A percentile compares a stretch with the other conserved stretches of the same genome.
Conservation (phyloP, 1,140 invertebrate species). For the Caenorhabditis tropicalis region DNA sequence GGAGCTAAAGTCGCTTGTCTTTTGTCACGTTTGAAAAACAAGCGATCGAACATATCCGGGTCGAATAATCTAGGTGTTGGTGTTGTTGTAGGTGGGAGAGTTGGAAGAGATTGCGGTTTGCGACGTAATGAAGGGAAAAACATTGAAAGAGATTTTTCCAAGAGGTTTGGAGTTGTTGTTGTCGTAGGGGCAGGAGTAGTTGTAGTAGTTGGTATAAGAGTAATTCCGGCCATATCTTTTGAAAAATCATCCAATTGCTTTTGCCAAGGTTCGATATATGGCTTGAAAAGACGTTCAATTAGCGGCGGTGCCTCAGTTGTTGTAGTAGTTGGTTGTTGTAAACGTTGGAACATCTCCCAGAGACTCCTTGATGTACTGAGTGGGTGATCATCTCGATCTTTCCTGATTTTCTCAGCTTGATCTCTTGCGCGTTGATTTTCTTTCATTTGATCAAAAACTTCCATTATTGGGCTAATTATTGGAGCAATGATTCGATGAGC, state of each 20-base stretch:
- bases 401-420: conserved; percentile 42
- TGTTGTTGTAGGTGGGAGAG: neutral
- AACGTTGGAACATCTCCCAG: conserved; percentile 32
- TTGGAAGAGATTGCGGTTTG: conserved; percentile 17
- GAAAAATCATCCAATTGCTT: conserved; percentile 48
- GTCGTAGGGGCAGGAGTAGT: conserved; percentile 17
- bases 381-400: conserved; percentile 35
- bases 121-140: conserved; percentile 35
- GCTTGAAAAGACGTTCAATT: conserved; percentile 46
- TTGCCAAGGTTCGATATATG: conserved; percentile 53
- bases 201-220: conserved; percentile 41
- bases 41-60: conserved; percentile 26
- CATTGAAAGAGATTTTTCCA: conserved; percentile 24
- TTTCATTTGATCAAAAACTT: conserved; percentile 49
- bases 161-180: neutral
- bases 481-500: conserved; percentile 37
- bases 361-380: conserved; percentile 10
- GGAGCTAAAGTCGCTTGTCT: neutral
- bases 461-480: conserved; percentile 47
- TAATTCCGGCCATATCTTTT: conserved; percentile 47
- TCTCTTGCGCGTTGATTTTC: conserved; percentile 45
- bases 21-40: conserved; percentile 33
- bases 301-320: conserved; percentile 46
- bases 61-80: conserved; percentile 23
- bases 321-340: conserved; percentile 45